Evolutionary conservation across 2,888 invertebrate genomes (phyloP).

Genomic region (Theodoxus fluviatilis): DNA sequence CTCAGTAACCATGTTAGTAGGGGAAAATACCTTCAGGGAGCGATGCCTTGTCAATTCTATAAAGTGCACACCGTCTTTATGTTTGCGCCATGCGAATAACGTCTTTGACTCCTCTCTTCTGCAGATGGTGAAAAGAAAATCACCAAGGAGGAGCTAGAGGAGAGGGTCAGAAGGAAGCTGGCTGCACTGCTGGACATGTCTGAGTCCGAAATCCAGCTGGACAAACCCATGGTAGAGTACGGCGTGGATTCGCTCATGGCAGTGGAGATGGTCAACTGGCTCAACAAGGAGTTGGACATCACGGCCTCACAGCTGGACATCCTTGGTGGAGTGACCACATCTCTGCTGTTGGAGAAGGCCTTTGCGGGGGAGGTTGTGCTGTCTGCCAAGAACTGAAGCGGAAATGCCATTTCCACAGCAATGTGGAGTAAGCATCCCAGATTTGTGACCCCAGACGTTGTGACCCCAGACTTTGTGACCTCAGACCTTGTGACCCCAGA

Average conservation of each 20-base stretch:
- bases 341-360: slow-evolving; percentile 9
- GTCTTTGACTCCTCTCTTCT: too few relatives aligned
- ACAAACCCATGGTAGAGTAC: background rate
- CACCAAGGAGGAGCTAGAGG: background rate
- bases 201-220: background rate
- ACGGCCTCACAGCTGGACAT: slow-evolving; percentile 9
- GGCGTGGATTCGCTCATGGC: slow-evolving; percentile 17
- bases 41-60: too few relatives aligned
- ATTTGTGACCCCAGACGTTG: too few relatives aligned
- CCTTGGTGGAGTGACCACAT: background rate
- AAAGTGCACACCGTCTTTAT: too few relatives aligned
- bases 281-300: slow-evolving; percentile 1
- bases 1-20: too few relatives aligned
- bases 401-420: too few relatives aligned
- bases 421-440: too few relatives aligned
- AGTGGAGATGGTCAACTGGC: slow-evolving; percentile 18
- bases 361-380: background rate
- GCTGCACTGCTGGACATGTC: background rate
- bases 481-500: too few relatives aligned
- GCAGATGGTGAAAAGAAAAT: background rate
- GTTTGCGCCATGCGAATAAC: too few relatives aligned
- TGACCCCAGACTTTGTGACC: too few relatives aligned
- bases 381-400: too few relatives aligned
- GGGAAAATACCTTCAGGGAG: too few relatives aligned
- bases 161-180: slow-evolving; percentile 1